Base-by-base conservation (phyloP, 2,113 vertebrate genomes). In the Megalops atlanticus region DNA sequence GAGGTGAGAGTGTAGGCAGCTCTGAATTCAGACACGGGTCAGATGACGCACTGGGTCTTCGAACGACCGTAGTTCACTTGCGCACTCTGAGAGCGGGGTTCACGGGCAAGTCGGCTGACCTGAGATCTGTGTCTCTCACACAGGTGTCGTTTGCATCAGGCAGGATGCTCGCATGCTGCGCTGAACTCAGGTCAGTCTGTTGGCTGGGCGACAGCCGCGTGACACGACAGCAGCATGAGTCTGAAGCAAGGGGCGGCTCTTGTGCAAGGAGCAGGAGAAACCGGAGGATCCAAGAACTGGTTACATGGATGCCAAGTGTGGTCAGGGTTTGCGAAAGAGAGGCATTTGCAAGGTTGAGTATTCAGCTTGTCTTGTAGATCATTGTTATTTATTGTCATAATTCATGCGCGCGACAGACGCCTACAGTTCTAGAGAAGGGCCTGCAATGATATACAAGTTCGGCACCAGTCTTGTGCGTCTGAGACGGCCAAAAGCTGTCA, bases 111-210 rank as follows among this genome's bases (percentile, higher is more conserved):
- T 31, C n/a, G 12, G 58, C n/a, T 64, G 58, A 64, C 58, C 58
- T 64, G n/a, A 64, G 52, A n/a, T 64, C 27, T 64, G 58, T 64
- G n/a, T 64, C 58, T 64, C 58, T 64, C 58, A 64, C 8, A n/a
- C 58, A 64, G 58, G 58, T 64, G 27, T 64, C 24, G 58, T 64
- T 64, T n/a, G 31, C 58, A 24, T 58, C 52, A 58, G 21, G n/a
- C 52, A 58, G 52, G 52, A 58, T 24, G 21, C 5, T 58, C 15
- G 52, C 52, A 24, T 64, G 58, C 58, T 64, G n/a, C 11, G n/a
- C 58, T 64, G n/a, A n/a, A 10, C 11, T 64, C n/a, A 64, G n/a
- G 58, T 24, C 58, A 27, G 58, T n/a, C 24, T 1, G 58, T 11
- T n/a, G 24, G 12, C n/a, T 24, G 58, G 58, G 58, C 24, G 58